These are phyloP conservation scores for Spheniscus mendiculus DNA, from an alignment of 2,113 vertebrate genomes.

Conservation along the genomic window DNA sequence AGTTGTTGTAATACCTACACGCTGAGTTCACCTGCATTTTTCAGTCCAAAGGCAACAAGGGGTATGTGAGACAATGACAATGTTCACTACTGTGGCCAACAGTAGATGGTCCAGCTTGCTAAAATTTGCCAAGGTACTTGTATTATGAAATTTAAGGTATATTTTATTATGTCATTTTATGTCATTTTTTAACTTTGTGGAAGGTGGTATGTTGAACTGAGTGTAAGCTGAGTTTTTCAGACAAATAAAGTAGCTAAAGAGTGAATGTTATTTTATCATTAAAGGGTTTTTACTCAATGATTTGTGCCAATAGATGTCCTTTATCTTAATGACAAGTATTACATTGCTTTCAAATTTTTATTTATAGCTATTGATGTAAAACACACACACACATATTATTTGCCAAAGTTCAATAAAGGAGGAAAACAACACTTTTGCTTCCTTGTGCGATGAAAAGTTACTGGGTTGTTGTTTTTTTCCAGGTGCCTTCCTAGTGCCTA, in stretches of 20 bases:
- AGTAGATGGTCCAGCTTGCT: constrained; percentile 11
- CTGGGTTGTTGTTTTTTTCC: background rate
- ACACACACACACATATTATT: constrained; percentile 47
- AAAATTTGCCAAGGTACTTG: constrained; percentile 70
- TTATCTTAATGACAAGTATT: constrained; percentile 64
- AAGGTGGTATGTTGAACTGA: constrained; percentile 75
- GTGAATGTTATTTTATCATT: constrained; percentile 82
- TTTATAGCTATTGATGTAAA: constrained; percentile 71
- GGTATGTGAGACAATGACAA: constrained; percentile 12
- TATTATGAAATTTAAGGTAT: constrained; percentile 71
- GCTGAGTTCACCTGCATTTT: constrained; percentile 8
- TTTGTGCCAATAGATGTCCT: constrained; percentile 79
- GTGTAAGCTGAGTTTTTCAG: constrained; percentile 79
- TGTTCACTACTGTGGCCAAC: background rate
- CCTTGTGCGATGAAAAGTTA: background rate
- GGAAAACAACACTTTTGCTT: constrained; percentile 26
- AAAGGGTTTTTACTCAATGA: constrained; percentile 79
- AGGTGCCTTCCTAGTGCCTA: background rate
- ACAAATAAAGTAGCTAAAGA: constrained; percentile 76
- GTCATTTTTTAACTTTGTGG: constrained; percentile 74
- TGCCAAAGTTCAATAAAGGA: constrained; percentile 74
- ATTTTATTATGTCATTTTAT: constrained; percentile 78
- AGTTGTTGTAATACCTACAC: background rate
- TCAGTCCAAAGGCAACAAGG: constrained; percentile 37
- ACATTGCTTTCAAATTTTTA: constrained; percentile 58